Conservation (phyloP, 2,888 invertebrate species). For the Geophilus truncorum region DNA sequence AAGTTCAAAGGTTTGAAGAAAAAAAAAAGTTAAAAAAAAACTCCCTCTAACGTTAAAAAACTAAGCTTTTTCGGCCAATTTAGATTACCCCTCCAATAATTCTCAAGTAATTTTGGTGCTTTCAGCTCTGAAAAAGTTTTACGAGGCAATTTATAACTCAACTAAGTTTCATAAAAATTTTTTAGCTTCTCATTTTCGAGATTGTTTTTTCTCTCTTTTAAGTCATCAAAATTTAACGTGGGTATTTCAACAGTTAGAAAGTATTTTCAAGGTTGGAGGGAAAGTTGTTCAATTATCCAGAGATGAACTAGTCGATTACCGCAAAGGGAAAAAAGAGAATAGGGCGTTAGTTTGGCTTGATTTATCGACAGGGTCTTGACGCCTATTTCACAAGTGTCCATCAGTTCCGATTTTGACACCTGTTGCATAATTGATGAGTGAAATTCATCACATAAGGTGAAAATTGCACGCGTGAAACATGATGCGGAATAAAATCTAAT, state of each 20-base stretch:
- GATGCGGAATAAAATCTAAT: slow-evolving; percentile 8
- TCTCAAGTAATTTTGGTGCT: background rate
- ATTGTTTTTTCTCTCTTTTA: background rate
- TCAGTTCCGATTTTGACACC: background rate
- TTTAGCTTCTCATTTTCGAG: background rate
- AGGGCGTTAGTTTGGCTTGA: background rate
- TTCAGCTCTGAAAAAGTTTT: background rate
- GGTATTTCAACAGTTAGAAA: background rate
- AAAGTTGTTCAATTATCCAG: slow-evolving; percentile 12
- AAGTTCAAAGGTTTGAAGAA: background rate
- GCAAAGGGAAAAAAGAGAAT: background rate
- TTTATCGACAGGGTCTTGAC: slow-evolving; percentile 5
- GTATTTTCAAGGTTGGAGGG: background rate
- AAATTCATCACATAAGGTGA: background rate
- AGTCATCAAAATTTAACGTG: background rate
- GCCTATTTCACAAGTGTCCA: slow-evolving; percentile 5
- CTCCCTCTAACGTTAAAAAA: background rate
- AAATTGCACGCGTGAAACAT: background rate
- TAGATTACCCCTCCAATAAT: slow-evolving; percentile 1
- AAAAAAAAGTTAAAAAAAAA: too few relatives aligned
- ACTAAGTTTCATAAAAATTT: background rate
- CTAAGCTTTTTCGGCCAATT: background rate
- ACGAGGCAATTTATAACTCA: background rate
- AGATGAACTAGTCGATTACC: slow-evolving; percentile 11
- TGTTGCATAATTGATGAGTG: slow-evolving; percentile 11